Evolutionary conservation across 2,113 vertebrate species (phyloP), one percentile per base, ranked within the genome.

Genomic region (Pelecanoides urinatrix): DNA sequence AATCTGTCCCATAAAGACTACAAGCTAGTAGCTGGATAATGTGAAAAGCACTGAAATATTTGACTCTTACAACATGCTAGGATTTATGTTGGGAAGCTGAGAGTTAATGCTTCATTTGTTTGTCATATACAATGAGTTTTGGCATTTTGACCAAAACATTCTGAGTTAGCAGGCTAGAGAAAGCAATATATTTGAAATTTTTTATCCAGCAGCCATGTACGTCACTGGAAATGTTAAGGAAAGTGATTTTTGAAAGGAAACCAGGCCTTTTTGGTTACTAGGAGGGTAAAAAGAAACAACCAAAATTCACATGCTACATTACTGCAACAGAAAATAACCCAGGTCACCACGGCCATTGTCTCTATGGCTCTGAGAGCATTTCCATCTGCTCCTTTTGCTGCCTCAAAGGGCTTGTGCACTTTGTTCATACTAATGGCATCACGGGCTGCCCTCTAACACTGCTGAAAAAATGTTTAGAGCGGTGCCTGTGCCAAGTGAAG

Each of bases 181-280:
- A 58, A 79, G 19, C 34, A 29, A 61, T 22, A 8, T 5, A 75
- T 62, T 52, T 62, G 29, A 50, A 88, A 58, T 11, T 30, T 34
- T 66, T 61, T 67, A 47, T 80, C 70, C 52, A n/a, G 53, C 32
- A 71, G 63, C 2, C 3, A 83, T 27, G 44, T 42, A 72, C 3
- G 0, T 47, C 13, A 27, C 4, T 53, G 38, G 40, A 73, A 82
- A 70, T 45, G 13, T 27, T 66, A 62, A 17, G 4, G 45, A 92
- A 68, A 59, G 42, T 13, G 30, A 56, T 82, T 92, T 92, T 23
- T 73, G 7, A 86, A 76, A 86, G 36, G 45, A 85, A 96, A 94
- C 15, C 5, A 68, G 40, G 34, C 32, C n/a, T 83, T 66, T 74
- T 66, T 85, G 36, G 44, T 89, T 96, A 82, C 52, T 49, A 66